phyloP scores from a whole-genome alignment of 2,888 invertebrate species.

The Synanthedon vespiformis region DNA sequence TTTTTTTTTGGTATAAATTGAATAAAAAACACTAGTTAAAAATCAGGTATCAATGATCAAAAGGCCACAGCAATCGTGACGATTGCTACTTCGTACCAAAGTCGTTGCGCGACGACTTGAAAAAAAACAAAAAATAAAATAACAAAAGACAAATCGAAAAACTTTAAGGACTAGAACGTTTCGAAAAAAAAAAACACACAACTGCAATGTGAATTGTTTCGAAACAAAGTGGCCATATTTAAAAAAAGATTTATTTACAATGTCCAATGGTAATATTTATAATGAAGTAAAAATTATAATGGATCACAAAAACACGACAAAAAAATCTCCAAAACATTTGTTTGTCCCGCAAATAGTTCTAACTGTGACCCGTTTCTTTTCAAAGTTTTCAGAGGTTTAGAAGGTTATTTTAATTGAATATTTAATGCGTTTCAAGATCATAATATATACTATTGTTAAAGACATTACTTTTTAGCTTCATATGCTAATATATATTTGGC shows the following conservation, averaged over 20 bases:
- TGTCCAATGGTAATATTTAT: constrained; percentile 35
- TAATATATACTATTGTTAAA: constrained; percentile 26
- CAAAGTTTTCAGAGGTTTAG: background rate
- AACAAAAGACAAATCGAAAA: constrained; percentile 19
- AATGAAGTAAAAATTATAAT: constrained; percentile 9
- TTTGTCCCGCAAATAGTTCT: background rate
- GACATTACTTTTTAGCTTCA: constrained; percentile 45
- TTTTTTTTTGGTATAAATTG: constrained; percentile 64
- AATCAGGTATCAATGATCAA: constrained; percentile 55
- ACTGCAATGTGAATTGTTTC: constrained; percentile 14
- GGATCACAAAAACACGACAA: background rate
- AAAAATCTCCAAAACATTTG: background rate
- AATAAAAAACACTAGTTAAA: constrained; percentile 45
- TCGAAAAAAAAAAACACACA: constrained; percentile 30
- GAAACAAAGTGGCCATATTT: constrained; percentile 35
- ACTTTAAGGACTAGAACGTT: constrained; percentile 54
- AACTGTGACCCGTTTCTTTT: background rate
- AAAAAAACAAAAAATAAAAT: constrained; percentile 5
- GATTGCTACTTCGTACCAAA: background rate
- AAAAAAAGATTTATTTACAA: constrained; percentile 51
- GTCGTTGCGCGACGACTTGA: constrained; percentile 4
- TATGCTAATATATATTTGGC: constrained; percentile 45
- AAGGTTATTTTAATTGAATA: background rate
- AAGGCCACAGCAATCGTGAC: constrained; percentile 26
- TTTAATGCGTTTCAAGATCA: background rate